phyloP scores from a whole-genome alignment of 2,113 vertebrate species.

The Perca fluviatilis region DNA sequence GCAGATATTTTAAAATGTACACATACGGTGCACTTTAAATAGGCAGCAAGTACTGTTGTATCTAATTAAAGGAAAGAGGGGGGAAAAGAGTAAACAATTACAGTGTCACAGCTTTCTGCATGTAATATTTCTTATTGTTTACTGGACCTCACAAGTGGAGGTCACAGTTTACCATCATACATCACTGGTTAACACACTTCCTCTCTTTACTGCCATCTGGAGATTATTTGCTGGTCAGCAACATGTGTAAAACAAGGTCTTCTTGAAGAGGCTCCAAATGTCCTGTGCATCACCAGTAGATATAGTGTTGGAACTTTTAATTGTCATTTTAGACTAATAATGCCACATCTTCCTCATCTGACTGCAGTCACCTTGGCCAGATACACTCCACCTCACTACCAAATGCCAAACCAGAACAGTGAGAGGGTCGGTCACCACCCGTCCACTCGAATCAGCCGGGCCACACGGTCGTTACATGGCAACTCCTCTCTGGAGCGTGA shows the following conservation, averaged over 20 bases:
- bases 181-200: slow-evolving; percentile 4
- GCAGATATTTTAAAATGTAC: background rate
- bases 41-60: background rate
- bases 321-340: background rate
- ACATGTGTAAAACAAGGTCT: background rate
- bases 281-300: background rate
- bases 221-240: slow-evolving; percentile 12
- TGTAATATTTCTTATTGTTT: background rate
- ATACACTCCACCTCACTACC: slow-evolving; percentile 55
- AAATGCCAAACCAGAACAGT: slow-evolving; percentile 63
- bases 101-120: background rate
- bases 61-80: background rate
- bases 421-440: slow-evolving; percentile 70
- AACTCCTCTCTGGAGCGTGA: slow-evolving; percentile 85
- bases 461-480: slow-evolving; percentile 87
- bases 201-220: slow-evolving; percentile 44
- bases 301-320: background rate
- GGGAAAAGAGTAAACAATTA: background rate
- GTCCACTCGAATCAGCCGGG: slow-evolving; percentile 90
- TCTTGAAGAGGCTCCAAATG: background rate
- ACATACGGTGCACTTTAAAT: background rate
- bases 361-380: slow-evolving; percentile 61
- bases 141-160: background rate
- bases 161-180: background rate
- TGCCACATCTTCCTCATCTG: background rate